Conservation (phyloP, 2,888 invertebrate species). For the Torymus auratus region DNA sequence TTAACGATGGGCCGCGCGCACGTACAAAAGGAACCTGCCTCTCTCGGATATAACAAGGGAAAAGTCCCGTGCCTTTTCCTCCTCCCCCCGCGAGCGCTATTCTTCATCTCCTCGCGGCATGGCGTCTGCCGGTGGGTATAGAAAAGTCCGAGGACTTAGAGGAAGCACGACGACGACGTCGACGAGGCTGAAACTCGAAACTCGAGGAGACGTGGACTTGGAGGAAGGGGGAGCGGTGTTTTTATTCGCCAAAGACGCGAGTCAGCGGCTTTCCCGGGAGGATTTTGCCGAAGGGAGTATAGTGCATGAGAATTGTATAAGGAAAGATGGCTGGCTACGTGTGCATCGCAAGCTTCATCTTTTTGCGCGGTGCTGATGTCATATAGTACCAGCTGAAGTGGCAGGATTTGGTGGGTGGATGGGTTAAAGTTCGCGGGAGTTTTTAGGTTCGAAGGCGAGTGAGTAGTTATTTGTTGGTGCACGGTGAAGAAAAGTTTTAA, state of each 20-base stretch:
- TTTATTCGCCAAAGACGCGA: slow-evolving; percentile 7
- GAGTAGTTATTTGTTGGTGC: too few species aligned
- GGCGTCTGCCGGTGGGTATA: background rate
- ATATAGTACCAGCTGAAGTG: too few species aligned
- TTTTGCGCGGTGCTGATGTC: too few species aligned
- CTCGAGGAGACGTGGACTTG: slow-evolving; percentile 14
- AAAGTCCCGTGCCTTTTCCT: slow-evolving; percentile 25
- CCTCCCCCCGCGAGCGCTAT: slow-evolving; percentile 23
- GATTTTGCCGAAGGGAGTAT: background rate
- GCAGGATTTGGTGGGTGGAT: too few species aligned
- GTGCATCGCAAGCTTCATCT: background rate
- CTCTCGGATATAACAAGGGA: slow-evolving; percentile 27
- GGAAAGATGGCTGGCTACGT: background rate
- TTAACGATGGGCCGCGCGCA: slow-evolving; percentile 63
- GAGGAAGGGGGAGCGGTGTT: background rate
- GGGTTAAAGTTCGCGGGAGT: too few species aligned
- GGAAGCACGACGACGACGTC: slow-evolving; percentile 41
- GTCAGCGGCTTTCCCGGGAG: slow-evolving; percentile 43
- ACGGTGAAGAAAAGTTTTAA: too few species aligned
- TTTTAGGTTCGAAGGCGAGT: too few species aligned
- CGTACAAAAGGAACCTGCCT: slow-evolving; percentile 64
- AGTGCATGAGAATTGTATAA: slow-evolving; percentile 40
- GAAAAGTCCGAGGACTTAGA: slow-evolving; percentile 45
- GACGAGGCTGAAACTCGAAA: slow-evolving; percentile 52
- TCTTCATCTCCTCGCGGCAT: slow-evolving; percentile 39